Base-by-base conservation (phyloP, 1,140 invertebrate species). In the Aricia agestis region DNA sequence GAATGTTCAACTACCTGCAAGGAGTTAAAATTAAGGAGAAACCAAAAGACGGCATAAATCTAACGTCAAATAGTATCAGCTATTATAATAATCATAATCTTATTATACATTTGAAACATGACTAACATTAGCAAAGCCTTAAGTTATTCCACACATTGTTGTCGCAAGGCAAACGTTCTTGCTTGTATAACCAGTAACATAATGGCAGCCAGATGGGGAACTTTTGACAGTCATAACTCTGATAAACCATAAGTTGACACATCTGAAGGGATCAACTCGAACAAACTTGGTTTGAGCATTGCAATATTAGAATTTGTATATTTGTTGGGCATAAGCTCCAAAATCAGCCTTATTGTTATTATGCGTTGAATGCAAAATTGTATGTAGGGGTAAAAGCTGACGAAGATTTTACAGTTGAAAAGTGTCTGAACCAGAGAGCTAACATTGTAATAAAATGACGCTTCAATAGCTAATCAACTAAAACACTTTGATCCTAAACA, bases 171-270 rank as follows among this genome's bases (percentile, higher is more conserved):
- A 63, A 63, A 63, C 59, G 19, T 25, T 63, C 58, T 59, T 18
- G 59, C 59, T 25, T 25, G 59, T 63, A 63, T n/a, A 59, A 18
- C 18, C 58, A 9, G 58, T 17, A 18, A n/a, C 58, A 59, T 18
- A 59, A 59, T 18, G 58, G 58, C 57, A 58, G 57, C 10, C 59
- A 63, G 59, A 63, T 63, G 59, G 18, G 18, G 11, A 63, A 63
- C 18, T 63, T 63, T 63, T 25, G 59, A 63, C 59, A 63, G 59
- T 63, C 59, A 63, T 63, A 63, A 63, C 59, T 63, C 59, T 63
- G 59, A 63, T 63, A 63, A 63, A 63, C 59, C 18, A 19, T 63
- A 63, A 63, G 59, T 63, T 18, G 59, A 63, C 59, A 63, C 59
- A 63, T 63, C 59, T 63, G 19, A 63, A 63, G 19, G 59, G 59